These are phyloP conservation scores for Porites cylindrica DNA, from an alignment of 92 coral and sea anemone species.

Conservation along the genomic window DNA sequence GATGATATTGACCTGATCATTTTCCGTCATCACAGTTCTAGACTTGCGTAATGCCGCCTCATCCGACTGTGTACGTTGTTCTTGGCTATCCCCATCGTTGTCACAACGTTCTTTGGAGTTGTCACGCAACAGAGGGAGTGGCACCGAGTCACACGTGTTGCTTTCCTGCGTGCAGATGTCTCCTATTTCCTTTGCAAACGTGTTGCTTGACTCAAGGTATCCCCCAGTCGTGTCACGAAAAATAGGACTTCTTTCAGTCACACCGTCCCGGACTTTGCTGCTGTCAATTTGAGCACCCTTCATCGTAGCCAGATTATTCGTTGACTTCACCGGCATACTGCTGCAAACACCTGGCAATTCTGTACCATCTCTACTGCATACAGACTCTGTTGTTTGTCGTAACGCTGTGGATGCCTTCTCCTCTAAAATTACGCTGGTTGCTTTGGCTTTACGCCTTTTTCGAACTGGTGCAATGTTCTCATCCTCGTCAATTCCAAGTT, in stretches of 20 bases:
- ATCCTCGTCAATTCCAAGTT: constrained; percentile 85
- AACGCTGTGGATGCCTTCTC: not conserved
- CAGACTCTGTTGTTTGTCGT: not conserved
- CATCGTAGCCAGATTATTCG: not conserved
- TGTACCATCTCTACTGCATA: not conserved
- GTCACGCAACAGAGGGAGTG: not conserved
- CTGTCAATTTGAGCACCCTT: not conserved
- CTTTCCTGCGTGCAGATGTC: no score
- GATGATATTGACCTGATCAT: not conserved
- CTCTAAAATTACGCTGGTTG: not conserved
- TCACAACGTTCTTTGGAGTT: not conserved
- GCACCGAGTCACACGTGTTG: not conserved
- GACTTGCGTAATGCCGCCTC: not conserved
- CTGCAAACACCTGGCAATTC: not conserved
- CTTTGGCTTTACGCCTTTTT: constrained; percentile 62
- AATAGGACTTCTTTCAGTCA: not conserved
- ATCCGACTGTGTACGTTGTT: not conserved
- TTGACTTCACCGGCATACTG: not conserved
- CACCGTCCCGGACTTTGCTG: not conserved
- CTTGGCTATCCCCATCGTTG: not conserved
- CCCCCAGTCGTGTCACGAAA: not conserved
- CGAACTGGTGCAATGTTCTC: constrained; percentile 55
- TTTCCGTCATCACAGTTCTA: not conserved
- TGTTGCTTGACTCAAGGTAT: not conserved
- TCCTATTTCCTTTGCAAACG: no score